phyloP scores from a whole-genome alignment of 2,113 vertebrate genomes.

The Apteryx owenii region DNA sequence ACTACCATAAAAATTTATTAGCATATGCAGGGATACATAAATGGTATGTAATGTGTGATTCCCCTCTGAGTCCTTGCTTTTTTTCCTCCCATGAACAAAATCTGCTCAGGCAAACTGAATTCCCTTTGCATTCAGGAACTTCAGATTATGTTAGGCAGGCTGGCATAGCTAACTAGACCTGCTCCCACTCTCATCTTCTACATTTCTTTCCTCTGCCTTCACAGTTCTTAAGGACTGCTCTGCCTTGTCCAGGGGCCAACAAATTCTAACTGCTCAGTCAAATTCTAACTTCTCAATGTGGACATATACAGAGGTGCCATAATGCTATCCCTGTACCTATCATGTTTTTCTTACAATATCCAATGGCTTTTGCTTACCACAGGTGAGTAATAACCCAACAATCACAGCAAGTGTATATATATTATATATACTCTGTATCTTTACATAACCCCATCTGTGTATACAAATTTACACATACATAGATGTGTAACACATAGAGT shows the following conservation, averaged over 20 bases:
- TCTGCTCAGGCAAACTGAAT: neutral
- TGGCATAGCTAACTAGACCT: neutral
- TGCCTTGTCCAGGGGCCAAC: neutral
- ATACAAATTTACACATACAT: neutral
- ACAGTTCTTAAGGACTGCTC: neutral
- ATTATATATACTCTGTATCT: neutral
- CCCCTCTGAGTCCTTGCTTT: neutral
- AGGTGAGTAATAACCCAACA: neutral
- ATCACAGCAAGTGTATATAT: accelerated
- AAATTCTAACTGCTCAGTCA: neutral
- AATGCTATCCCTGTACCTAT: neutral
- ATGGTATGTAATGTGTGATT: neutral
- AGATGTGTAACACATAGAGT: neutral
- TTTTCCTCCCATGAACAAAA: neutral
- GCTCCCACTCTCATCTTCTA: neutral
- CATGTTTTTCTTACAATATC: neutral
- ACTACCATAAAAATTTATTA: neutral
- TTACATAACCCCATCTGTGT: neutral
- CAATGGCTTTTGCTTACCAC: neutral
- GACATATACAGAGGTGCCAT: neutral
- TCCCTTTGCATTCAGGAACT: neutral
- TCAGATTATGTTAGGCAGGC: neutral
- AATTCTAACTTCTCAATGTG: neutral
- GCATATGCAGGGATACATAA: neutral
- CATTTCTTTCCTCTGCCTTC: neutral